phyloP scores from a whole-genome alignment of 2,113 vertebrate species.

The Silurus asotus region DNA sequence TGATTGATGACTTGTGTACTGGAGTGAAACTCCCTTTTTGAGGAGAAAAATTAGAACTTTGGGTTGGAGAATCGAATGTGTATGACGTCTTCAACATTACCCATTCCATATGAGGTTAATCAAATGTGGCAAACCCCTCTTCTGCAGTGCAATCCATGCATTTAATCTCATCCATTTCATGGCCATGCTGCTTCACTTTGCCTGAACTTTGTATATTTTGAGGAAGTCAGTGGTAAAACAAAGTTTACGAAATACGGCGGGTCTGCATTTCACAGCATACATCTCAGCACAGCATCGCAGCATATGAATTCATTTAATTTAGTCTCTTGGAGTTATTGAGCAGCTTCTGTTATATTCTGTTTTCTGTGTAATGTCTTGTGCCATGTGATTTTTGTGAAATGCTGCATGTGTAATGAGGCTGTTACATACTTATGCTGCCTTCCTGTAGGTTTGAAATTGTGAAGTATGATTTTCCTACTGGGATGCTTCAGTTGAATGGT shows the following conservation, averaged over 20 bases:
- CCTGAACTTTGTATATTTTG: conserved; percentile 25
- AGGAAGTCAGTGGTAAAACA: not conserved
- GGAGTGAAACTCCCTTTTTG: conserved; percentile 60
- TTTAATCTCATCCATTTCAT: conserved; percentile 58
- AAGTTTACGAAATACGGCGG: not conserved
- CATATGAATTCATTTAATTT: not conserved
- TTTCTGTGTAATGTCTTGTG: not conserved
- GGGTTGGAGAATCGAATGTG: conserved; percentile 53
- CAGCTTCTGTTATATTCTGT: not conserved
- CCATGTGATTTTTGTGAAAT: not conserved
- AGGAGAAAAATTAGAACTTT: conserved; percentile 40
- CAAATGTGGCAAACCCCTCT: conserved; percentile 59
- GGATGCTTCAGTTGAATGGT: not conserved
- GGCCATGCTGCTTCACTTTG: conserved; percentile 44
- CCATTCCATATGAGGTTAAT: conserved; percentile 62
- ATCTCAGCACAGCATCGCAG: not conserved
- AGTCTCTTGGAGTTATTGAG: too few relatives aligned
- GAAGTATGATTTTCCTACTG: not conserved
- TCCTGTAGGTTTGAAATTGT: not conserved
- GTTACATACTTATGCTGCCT: not conserved
- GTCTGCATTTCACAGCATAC: not conserved
- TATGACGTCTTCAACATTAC: conserved; percentile 62
- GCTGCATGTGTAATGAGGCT: not conserved
- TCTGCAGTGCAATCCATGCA: conserved; percentile 52
- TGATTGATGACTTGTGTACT: conserved; percentile 71